Evolutionary conservation across 2,888 invertebrate genomes (phyloP).

Genomic region (Aphidoletes aphidimyza): DNA sequence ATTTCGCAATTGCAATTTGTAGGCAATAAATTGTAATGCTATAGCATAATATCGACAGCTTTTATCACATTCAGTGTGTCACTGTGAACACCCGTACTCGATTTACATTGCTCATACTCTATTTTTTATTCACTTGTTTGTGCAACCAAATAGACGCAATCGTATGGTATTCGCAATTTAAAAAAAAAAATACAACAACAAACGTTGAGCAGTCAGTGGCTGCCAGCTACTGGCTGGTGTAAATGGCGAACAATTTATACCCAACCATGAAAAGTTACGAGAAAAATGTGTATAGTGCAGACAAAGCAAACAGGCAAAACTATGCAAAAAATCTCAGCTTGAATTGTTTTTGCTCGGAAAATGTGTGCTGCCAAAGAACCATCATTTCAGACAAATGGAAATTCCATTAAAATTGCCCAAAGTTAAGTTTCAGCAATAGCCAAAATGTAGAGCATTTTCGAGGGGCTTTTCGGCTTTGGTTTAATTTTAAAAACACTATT

Average conservation of each 20-base stretch:
- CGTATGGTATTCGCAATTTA: background rate
- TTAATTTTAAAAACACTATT: background rate
- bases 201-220: background rate
- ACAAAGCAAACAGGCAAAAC: background rate
- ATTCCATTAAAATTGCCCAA: background rate
- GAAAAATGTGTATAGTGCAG: background rate
- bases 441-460: background rate
- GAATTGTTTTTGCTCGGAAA: background rate
- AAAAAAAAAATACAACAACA: background rate
- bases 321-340: conserved; percentile 2
- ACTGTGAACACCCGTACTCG: background rate
- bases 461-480: too few species aligned
- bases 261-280: background rate
- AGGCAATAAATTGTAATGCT: conserved; percentile 11
- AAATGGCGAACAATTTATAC: background rate
- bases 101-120: background rate
- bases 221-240: too few species aligned
- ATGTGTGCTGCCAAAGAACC: background rate
- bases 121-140: background rate
- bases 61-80: background rate
- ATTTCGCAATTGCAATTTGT: background rate
- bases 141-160: conserved; percentile 1
- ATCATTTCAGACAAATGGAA: background rate
- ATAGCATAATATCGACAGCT: background rate
- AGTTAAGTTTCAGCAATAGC: background rate